These are phyloP conservation scores for Pteronura brasiliensis DNA, from an alignment of 2,113 vertebrate species.

Conservation along the genomic window DNA sequence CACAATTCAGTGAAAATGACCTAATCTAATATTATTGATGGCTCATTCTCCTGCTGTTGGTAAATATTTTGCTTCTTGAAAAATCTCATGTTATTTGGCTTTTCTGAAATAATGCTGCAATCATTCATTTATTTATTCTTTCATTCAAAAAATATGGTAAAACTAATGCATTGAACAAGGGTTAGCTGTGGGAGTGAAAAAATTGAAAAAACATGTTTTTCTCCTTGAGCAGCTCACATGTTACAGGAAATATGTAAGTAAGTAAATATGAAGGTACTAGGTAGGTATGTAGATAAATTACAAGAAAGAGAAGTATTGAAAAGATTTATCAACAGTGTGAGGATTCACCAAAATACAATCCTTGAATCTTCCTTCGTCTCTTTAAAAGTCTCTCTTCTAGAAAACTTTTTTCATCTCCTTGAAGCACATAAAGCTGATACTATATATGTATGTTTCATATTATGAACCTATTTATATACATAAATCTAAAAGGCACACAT, in stretches of 20 bases:
- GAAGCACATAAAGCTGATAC: background rate
- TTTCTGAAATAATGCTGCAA: conserved; percentile 24
- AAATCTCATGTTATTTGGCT: conserved; percentile 23
- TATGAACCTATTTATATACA: background rate
- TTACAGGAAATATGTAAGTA: background rate
- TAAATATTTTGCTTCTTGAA: background rate
- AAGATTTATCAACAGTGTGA: background rate
- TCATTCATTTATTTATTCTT: conserved; percentile 17
- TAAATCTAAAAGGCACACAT: background rate
- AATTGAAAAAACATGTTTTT: background rate
- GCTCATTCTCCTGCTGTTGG: background rate
- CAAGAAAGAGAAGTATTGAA: background rate
- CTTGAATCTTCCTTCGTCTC: background rate
- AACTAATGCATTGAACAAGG: background rate
- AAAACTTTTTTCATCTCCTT: background rate
- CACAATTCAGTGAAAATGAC: conserved; percentile 32
- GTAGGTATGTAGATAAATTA: background rate
- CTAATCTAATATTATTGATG: conserved; percentile 1
- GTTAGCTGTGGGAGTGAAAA: background rate
- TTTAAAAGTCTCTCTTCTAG: background rate
- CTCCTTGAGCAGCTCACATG: background rate
- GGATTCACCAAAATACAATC: background rate
- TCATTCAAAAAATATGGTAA: background rate
- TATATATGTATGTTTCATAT: background rate
- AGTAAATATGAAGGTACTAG: background rate